Evolutionary conservation across 1,140 invertebrate genomes (phyloP).

Genomic region (Drosophila nigrodunni): DNA sequence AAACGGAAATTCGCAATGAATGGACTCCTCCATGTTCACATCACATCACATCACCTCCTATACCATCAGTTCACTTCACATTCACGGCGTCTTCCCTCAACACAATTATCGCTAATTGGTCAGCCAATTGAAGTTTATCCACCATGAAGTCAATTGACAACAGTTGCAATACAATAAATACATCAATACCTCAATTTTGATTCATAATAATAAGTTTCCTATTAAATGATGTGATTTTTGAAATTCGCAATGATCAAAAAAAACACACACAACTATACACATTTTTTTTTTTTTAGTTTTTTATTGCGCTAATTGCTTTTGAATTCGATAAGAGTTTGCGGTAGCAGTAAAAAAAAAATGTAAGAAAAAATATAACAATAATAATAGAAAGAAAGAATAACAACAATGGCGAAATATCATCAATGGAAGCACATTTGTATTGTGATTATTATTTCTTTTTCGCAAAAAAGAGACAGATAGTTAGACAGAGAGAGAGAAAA

Average conservation of each 20-base stretch:
- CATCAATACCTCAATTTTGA: conserved; percentile 27
- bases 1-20: conserved; percentile 44
- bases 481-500: neutral
- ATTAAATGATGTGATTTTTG: conserved; percentile 32
- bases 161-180: conserved; percentile 18
- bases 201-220: conserved; percentile 28
- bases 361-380: neutral
- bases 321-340: conserved; percentile 15
- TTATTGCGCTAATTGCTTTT: conserved; percentile 20
- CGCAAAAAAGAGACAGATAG: neutral
- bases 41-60: too few species aligned
- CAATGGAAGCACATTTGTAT: conserved; percentile 10
- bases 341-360: conserved; percentile 7
- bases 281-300: conserved; percentile 7
- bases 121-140: conserved; percentile 30
- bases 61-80: too few species aligned
- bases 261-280: neutral
- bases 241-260: conserved; percentile 30
- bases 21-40: neutral
- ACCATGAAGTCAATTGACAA: conserved; percentile 44
- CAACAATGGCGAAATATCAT: conserved; percentile 11
- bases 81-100: conserved; percentile 8
- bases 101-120: conserved; percentile 75
- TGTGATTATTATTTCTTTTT: neutral
- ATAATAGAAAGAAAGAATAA: conserved; percentile 3